Evolutionary conservation across 2,888 invertebrate genomes (phyloP), one percentile per base, ranked within the genome.

Genomic region (Malachius bipustulatus): DNA sequence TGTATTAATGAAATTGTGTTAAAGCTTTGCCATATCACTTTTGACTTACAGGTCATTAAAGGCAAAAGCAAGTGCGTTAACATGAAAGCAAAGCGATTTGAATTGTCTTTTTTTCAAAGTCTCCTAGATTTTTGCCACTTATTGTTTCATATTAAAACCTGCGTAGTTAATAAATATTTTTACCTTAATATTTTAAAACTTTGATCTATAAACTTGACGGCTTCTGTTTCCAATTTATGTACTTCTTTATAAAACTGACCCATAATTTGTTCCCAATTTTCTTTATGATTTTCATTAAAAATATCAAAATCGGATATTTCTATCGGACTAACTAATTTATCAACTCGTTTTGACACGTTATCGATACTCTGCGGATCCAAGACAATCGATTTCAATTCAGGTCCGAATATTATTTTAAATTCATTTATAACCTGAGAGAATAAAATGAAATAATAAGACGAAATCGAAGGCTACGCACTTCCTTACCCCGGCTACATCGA

Each of bases 331-430:
- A 88, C 74, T 14, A 91, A 65, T 34, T 75, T 75, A 48, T 79
- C 80, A 1, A 91, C 82, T 39, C 83, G 75, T 43, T 82, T 78
- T 11, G 87, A 70, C 3, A 91, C 80, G 42, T 79, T 77, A 52
- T 91, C 89, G 31, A 93, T 84, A 50, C 83, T 78, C 6, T 82
- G 77, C 0, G 89, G 87, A 56, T 91, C 88, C 41, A 77, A 80
- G 19, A 90, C 82, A 16, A 91, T 82, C 0, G 87, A 79, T 53
- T 88, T 87, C 2, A 93, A 62, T 50, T 90, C 85, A 1, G 77
- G 70, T 0, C 90, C 89, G 56, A 93, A 90, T 39, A 93, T 82
- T 47, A 88, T 87, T 57, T 85, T 80, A 54, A 90, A 91, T 53
- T 90, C 85, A 51, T 84, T 76, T 3, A 89, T 68, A 0, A 85